Conservation (phyloP, 2,797 vertebrate genomes). For the Rhodeus uyekii region DNA sequence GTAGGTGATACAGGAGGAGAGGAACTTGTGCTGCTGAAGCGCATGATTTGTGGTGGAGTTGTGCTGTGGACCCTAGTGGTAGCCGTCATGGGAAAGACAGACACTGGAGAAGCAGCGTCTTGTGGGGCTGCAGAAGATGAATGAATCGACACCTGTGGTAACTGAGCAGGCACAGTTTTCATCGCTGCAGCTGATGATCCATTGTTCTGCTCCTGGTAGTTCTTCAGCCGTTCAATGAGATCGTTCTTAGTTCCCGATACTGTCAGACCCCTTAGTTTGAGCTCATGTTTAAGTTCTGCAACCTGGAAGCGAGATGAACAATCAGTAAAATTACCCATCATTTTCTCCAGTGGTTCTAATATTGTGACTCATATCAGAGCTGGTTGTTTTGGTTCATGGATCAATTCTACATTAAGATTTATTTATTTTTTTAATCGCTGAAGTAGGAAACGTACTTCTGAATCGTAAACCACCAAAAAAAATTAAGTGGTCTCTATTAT, state of each 20-base stretch:
- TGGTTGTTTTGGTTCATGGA: background rate
- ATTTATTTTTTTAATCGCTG: background rate
- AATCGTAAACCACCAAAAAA: background rate
- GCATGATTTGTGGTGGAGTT: conserved; percentile 82
- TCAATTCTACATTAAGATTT: background rate
- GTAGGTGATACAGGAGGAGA: conserved; percentile 92
- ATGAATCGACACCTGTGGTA: conserved; percentile 51
- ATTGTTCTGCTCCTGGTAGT: conserved; percentile 80
- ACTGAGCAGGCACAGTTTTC: conserved; percentile 55
- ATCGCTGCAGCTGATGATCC: conserved; percentile 29
- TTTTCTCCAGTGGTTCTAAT: background rate
- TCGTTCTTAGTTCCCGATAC: conserved; percentile 95
- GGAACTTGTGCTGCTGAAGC: conserved; percentile 91
- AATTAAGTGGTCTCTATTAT: background rate
- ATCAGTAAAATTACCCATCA: background rate
- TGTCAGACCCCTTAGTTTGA: conserved; percentile 89
- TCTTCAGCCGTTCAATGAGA: conserved; percentile 89
- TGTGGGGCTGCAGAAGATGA: conserved; percentile 51
- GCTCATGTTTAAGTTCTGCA: conserved; percentile 93
- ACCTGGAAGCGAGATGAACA: conserved; percentile 75
- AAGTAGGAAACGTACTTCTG: background rate
- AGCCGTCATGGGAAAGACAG: conserved; percentile 76
- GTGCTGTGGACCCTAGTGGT: conserved; percentile 70
- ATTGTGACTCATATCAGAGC: background rate
- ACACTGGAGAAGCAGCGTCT: conserved; percentile 74